phyloP scores from a whole-genome alignment of 2,113 vertebrate species.

The Chloropsis cyanopogon region DNA sequence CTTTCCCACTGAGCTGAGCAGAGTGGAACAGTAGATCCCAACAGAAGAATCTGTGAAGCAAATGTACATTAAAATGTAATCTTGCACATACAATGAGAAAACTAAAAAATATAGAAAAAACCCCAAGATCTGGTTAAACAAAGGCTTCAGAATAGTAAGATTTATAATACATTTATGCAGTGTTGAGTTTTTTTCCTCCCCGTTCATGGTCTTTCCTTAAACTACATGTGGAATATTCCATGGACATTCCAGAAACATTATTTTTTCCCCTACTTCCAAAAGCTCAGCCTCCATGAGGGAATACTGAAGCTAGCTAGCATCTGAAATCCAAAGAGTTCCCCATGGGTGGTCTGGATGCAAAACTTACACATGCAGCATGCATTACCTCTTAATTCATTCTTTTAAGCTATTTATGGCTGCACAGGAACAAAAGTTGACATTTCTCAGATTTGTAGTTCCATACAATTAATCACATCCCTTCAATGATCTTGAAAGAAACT shows the following conservation, averaged over 20 bases:
- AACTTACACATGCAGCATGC: neutral
- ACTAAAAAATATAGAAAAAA: neutral
- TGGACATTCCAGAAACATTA: neutral
- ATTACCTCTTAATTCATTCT: neutral
- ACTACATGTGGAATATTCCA: neutral
- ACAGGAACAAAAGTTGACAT: neutral
- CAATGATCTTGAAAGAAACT: neutral
- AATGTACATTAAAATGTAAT: neutral
- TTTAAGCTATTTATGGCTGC: neutral
- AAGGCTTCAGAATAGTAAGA: neutral
- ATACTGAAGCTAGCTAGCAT: neutral
- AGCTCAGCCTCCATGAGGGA: neutral
- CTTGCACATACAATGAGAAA: neutral
- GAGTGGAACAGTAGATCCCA: conserved; percentile 92
- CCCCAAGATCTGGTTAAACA: neutral
- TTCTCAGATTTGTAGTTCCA: neutral
- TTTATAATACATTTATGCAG: neutral
- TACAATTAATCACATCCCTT: neutral
- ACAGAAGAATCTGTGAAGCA: conserved; percentile 81
- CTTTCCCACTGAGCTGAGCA: conserved; percentile 97
- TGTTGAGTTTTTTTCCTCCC: neutral
- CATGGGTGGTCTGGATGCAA: neutral
- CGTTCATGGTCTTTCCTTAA: neutral
- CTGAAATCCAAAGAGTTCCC: neutral
- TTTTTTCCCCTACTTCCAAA: neutral